phyloP scores from a whole-genome alignment of 2,797 vertebrate species.

The Smutsia temminckii region DNA sequence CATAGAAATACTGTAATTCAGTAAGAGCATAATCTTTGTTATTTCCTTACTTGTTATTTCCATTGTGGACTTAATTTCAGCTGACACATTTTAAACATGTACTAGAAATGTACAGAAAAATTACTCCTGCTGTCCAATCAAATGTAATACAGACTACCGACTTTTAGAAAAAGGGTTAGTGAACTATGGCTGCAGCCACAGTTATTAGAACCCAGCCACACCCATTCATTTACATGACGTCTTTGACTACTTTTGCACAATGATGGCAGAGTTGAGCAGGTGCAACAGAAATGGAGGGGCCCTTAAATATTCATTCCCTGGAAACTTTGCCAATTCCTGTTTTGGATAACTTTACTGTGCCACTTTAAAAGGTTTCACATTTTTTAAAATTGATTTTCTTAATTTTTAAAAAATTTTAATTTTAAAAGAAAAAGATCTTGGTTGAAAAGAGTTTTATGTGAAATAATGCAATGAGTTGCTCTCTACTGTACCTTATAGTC shows the following conservation, averaged over 20 bases:
- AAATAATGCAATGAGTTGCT: background rate
- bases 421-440: background rate
- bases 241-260: background rate
- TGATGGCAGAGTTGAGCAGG: rapidly evolving
- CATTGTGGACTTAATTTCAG: background rate
- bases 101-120: background rate
- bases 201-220: background rate
- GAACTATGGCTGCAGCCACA: background rate
- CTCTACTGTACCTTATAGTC: background rate
- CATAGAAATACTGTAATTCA: background rate
- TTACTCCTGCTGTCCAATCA: background rate
- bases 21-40: background rate
- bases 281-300: background rate
- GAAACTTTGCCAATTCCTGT: background rate
- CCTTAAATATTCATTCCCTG: background rate
- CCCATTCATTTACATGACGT: rapidly evolving
- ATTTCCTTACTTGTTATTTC: background rate
- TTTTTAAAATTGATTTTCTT: background rate
- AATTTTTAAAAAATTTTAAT: background rate
- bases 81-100: background rate
- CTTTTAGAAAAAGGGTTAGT: background rate
- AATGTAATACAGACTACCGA: background rate
- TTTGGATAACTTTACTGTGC: background rate
- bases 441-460: background rate
- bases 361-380: background rate